Conservation (phyloP, 2,888 invertebrate genomes). For the Plebejus melissa region DNA sequence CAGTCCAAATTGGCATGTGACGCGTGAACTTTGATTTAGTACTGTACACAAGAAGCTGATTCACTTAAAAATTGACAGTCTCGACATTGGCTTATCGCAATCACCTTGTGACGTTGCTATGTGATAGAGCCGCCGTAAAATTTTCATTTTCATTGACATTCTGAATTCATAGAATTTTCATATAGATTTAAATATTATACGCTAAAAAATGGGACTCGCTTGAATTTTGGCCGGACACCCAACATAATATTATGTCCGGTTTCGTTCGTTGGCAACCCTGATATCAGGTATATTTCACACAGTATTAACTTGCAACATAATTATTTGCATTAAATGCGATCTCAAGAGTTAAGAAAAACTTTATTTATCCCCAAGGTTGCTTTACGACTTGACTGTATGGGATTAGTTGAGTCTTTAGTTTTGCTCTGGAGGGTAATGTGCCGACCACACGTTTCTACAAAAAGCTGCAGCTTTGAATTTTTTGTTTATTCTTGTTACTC, state of each 20-base stretch:
- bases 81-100: too few relatives aligned
- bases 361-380: not conserved
- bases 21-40: too few relatives aligned
- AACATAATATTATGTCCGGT: too few relatives aligned
- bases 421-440: not conserved
- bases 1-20: too few relatives aligned
- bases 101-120: too few relatives aligned
- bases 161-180: too few relatives aligned
- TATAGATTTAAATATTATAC: too few relatives aligned
- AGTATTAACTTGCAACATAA: slow-evolving; percentile 21
- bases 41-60: too few relatives aligned
- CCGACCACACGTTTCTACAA: not conserved
- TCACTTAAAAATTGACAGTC: too few relatives aligned
- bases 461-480: not conserved
- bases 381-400: not conserved
- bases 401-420: not conserved
- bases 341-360: not conserved
- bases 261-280: not conserved
- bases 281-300: slow-evolving; percentile 2
- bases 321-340: slow-evolving; percentile 19
- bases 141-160: too few relatives aligned
- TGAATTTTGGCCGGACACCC: not conserved
- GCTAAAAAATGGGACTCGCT: not conserved
- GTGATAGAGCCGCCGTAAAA: too few relatives aligned
- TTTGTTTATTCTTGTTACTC: not conserved